phyloP scores from a whole-genome alignment of 2,113 vertebrate species.

The Rhineura floridana region DNA sequence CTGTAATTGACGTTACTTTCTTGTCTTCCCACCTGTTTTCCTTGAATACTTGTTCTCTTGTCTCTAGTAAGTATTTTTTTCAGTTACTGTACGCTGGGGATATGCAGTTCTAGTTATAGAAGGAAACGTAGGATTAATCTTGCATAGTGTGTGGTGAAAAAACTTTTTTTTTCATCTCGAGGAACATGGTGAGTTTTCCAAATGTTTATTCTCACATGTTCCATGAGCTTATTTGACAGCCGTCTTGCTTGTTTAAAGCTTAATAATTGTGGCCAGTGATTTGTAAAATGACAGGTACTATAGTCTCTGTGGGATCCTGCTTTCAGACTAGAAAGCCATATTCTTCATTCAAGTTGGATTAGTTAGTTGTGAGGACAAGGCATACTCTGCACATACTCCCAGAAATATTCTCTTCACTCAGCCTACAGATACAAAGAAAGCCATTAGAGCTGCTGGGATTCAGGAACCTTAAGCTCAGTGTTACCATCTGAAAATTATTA shows the following conservation, averaged over 20 bases:
- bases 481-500: background rate
- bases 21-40: background rate
- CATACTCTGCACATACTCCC: background rate
- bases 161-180: background rate
- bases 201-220: background rate
- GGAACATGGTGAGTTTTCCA: background rate
- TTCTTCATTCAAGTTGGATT: background rate
- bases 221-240: background rate
- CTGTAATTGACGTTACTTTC: background rate
- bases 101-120: background rate
- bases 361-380: background rate
- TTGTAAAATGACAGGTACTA: background rate
- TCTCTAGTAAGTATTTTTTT: background rate
- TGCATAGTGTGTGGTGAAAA: background rate
- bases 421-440: background rate
- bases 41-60: background rate
- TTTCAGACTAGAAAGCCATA: background rate
- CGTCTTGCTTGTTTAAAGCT: background rate
- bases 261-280: background rate
- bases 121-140: background rate
- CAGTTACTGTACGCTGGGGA: background rate
- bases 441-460: background rate
- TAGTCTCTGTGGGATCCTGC: background rate
- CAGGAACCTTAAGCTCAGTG: background rate
- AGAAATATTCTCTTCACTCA: background rate